Evolutionary conservation across 2,888 invertebrate species (phyloP), one percentile per base, ranked within the genome.

Genomic region (Monochamus alternatus): DNA sequence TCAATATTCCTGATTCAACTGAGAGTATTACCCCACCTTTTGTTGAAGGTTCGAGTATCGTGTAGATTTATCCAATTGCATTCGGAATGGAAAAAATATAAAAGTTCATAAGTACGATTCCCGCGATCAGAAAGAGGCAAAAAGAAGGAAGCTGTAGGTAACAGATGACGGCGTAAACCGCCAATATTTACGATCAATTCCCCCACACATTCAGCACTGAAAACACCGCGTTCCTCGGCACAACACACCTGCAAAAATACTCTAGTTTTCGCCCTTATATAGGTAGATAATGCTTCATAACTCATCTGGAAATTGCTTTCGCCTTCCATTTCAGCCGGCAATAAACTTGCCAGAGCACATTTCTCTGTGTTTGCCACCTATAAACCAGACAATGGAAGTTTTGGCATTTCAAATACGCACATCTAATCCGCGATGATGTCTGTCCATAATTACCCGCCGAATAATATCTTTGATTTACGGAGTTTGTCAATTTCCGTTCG

Each of bases 251-350:
- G 89, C 88, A 88, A 87, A 88, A 88, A 87, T 88, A 88, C 87
- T 85, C 87, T 85, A 87, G 87, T 88, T 87, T 87, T 87, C 86
- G 84, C 85, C 84, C 85, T 84, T 85, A 86, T 86, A 86, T 88
- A 89, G 88, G 88, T 88, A 89, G 89, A 89, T 89, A 88, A 89
- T 88, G 88, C 86, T 83, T 87, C 86, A 88, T 89, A 89, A 88
- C 86, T 89, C 89, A 89, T 88, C 86, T 82, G 81, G 84, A 85
- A 88, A 89, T 88, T 88, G 89, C 88, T 87, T 86, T 88, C 87
- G 87, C 88, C 88, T 88, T 87, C 88, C 88, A 88, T 88, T 88
- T 86, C 87, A 87, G 85, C 78, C 85, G 81, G 87, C 87, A 86
- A 88, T 89, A 89, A 89, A 89, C 87, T 86, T 84, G 84, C 85